Evolutionary conservation across 1,140 invertebrate species (phyloP).

Genomic region (Caerostris extrusa): DNA sequence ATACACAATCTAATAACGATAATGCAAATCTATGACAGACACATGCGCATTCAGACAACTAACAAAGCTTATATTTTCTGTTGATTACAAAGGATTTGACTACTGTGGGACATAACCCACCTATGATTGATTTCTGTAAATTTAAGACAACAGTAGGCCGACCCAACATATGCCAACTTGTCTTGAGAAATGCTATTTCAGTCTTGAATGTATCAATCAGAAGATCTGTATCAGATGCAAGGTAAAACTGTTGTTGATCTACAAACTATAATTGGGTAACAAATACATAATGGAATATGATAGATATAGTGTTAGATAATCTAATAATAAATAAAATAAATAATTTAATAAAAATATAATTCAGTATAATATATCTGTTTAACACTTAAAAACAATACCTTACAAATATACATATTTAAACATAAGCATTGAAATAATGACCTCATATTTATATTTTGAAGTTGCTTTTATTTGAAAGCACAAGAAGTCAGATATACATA

Average conservation of each 20-base stretch:
- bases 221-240: constrained; percentile 97
- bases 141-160: constrained; percentile 93
- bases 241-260: constrained; percentile 97
- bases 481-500: too few species aligned
- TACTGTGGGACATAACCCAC: constrained; percentile 84
- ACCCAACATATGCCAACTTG: constrained; percentile 94
- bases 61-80: background rate
- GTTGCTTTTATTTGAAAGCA: too few species aligned
- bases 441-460: too few species aligned
- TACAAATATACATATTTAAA: too few species aligned
- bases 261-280: constrained; percentile 88
- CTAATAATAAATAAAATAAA: too few species aligned
- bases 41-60: constrained; percentile 31
- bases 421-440: too few species aligned
- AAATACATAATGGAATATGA: constrained; percentile 35
- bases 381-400: too few species aligned
- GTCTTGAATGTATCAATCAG: constrained; percentile 98
- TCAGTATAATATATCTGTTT: too few species aligned
- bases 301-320: background rate
- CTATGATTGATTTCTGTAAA: constrained; percentile 94
- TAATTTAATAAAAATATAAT: too few species aligned
- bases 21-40: background rate
- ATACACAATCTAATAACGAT: background rate
- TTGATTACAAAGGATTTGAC: background rate
- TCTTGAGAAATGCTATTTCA: constrained; percentile 94